phyloP scores from a whole-genome alignment of 2,113 vertebrate species.

The Zeus faber region DNA sequence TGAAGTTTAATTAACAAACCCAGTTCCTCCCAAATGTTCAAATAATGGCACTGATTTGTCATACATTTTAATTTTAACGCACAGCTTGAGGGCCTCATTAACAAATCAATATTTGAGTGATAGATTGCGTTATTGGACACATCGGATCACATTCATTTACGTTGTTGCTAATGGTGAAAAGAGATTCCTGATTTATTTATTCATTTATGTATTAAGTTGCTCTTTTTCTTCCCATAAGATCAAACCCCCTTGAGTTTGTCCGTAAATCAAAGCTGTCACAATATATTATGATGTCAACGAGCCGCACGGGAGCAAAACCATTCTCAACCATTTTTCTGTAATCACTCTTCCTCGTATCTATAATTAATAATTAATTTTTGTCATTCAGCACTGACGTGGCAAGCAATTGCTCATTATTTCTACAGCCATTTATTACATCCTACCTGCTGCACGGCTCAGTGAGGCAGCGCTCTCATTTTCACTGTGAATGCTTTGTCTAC shows the following conservation, averaged over 20 bases:
- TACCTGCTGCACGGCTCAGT: background rate
- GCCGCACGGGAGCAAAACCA: conserved; percentile 10
- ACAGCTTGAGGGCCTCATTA: conserved; percentile 10
- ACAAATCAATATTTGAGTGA: conserved; percentile 11
- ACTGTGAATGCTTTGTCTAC: background rate
- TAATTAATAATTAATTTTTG: conserved; percentile 51
- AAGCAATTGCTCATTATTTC: conserved; percentile 8
- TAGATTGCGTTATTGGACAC: background rate
- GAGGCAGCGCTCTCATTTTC: background rate
- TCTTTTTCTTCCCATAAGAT: background rate
- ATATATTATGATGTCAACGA: background rate
- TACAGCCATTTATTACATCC: conserved; percentile 11
- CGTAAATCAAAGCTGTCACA: background rate
- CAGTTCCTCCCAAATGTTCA: background rate
- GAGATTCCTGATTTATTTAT: background rate
- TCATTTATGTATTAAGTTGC: too few relatives aligned
- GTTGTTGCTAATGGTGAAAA: background rate
- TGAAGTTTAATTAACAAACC: background rate
- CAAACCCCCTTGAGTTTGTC: background rate
- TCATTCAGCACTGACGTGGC: conserved; percentile 17
- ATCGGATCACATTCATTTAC: conserved; percentile 1
- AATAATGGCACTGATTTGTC: background rate
- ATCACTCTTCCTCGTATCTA: conserved; percentile 31
- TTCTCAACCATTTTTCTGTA: conserved; percentile 36
- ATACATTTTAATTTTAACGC: background rate